These are phyloP conservation scores for Leptura quadrifasciata DNA, from an alignment of 2,888 invertebrate species.

Conservation along the genomic window DNA sequence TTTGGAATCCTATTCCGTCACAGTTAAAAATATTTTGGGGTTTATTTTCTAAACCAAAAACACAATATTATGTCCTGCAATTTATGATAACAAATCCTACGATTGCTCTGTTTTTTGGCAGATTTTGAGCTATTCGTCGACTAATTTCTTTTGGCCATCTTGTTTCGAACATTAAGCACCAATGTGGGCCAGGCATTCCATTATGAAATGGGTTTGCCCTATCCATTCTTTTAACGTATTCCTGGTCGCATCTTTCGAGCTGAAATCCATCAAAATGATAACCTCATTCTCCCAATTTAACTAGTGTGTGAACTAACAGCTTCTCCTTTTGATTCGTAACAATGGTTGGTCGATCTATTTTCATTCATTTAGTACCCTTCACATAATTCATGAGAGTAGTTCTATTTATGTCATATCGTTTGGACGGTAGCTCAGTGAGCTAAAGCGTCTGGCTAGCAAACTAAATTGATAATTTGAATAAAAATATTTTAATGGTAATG, in stretches of 20 bases:
- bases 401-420: constrained; percentile 41
- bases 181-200: constrained; percentile 48
- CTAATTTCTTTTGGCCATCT: constrained; percentile 44
- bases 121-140: constrained; percentile 43
- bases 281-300: constrained; percentile 51
- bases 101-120: constrained; percentile 45
- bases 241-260: constrained; percentile 45
- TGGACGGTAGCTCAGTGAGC: too few relatives aligned
- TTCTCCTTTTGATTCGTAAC: constrained; percentile 45
- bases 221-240: constrained; percentile 44
- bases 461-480: too few relatives aligned
- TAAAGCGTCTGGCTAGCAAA: too few relatives aligned
- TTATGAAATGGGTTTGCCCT: constrained; percentile 45
- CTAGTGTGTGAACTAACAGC: constrained; percentile 42
- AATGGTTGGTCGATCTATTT: constrained; percentile 44
- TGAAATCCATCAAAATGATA: constrained; percentile 48
- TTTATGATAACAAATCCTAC: constrained; percentile 45
- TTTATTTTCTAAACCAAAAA: constrained; percentile 41
- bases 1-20: constrained; percentile 31
- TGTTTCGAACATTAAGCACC: constrained; percentile 50
- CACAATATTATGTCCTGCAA: constrained; percentile 34
- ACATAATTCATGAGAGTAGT: constrained; percentile 42
- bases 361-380: constrained; percentile 45
- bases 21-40: constrained; percentile 53
- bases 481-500: too few relatives aligned